Conservation (phyloP, 2,113 vertebrate genomes). For the Verasper variegatus region DNA sequence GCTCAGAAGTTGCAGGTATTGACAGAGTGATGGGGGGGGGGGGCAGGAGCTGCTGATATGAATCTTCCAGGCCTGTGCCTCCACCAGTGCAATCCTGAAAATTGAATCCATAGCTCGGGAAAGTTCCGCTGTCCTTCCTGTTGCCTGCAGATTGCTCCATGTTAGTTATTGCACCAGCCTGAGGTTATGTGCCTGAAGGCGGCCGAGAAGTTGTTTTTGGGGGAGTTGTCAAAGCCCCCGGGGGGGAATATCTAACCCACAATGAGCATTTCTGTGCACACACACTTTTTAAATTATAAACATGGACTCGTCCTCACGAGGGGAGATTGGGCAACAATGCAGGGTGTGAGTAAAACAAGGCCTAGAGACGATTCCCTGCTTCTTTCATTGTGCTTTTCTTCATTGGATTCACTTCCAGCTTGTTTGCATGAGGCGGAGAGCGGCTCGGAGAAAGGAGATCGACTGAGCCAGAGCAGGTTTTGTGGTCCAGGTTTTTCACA, state of each 20-base stretch:
- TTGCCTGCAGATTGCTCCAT: conserved; percentile 53
- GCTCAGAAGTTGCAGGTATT: conserved; percentile 39
- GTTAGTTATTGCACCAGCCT: conserved; percentile 46
- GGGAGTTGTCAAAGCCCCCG: too few species aligned
- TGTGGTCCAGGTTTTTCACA: conserved; percentile 59
- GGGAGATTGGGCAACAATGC: neutral
- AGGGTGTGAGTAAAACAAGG: neutral
- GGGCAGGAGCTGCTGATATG: neutral
- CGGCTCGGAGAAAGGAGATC: conserved; percentile 6
- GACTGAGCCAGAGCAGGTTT: conserved; percentile 50
- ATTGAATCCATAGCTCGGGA: conserved; percentile 31
- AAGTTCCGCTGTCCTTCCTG: conserved; percentile 46
- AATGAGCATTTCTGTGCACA: conserved; percentile 34
- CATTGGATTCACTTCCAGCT: too few species aligned
- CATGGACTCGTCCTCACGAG: neutral
- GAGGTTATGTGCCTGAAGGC: conserved; percentile 51
- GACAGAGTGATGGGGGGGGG: conserved; percentile 5
- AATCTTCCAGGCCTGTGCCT: neutral
- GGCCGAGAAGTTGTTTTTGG: conserved; percentile 43
- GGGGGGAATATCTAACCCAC: neutral
- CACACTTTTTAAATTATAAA: neutral
- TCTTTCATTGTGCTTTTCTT: too few species aligned
- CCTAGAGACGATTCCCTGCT: neutral
- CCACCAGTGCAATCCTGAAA: conserved; percentile 13
- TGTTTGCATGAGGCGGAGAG: neutral